Percentiles rank a stretch among this genome's conserved stretches.
These are phyloP conservation scores for Drosophila eohydei DNA, from an alignment of 2,888 invertebrate species.

Conservation along the genomic window DNA sequence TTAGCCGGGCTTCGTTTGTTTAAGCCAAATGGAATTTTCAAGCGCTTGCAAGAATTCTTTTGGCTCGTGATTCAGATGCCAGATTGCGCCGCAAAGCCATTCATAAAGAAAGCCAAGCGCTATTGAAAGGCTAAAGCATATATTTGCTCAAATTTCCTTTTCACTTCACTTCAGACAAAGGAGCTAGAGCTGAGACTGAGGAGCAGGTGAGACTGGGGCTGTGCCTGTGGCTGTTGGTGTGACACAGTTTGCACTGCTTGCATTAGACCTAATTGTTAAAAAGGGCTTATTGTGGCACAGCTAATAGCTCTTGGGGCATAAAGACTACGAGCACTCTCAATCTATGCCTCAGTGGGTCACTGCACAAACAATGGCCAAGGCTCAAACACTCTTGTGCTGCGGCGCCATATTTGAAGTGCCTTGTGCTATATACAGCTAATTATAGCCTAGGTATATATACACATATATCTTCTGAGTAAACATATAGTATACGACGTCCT, in stretches of 20 bases:
- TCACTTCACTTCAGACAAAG: conserved; percentile 27
- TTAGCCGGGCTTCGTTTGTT: conserved; percentile 40
- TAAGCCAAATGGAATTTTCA: conserved; percentile 53
- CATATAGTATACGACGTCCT: background rate
- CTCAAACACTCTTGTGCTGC: conserved; percentile 11
- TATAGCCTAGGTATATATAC: background rate
- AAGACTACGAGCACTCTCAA: background rate
- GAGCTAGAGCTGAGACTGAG: background rate
- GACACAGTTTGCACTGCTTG: conserved; percentile 52
- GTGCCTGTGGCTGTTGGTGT: conserved; percentile 5
- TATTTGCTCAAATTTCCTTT: conserved; percentile 32
- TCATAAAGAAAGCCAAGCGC: background rate
- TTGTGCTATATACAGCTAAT: conserved; percentile 1
- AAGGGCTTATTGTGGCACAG: conserved; percentile 22
- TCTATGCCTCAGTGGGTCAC: conserved; percentile 23
- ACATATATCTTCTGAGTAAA: background rate
- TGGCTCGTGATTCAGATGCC: conserved; percentile 2
- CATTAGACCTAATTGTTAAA: conserved; percentile 46
- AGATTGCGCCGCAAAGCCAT: conserved; percentile 15
- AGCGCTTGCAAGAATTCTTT: conserved; percentile 23
- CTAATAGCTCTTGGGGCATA: conserved; percentile 15
- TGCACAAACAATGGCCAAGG: background rate
- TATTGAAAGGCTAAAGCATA: conserved; percentile 12
- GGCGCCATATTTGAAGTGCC: conserved; percentile 3
- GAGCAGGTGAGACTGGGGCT: background rate